Evolutionary conservation across 2,113 vertebrate species (phyloP), one percentile per base, ranked within the genome.

Genomic region (Scomber scombrus): DNA sequence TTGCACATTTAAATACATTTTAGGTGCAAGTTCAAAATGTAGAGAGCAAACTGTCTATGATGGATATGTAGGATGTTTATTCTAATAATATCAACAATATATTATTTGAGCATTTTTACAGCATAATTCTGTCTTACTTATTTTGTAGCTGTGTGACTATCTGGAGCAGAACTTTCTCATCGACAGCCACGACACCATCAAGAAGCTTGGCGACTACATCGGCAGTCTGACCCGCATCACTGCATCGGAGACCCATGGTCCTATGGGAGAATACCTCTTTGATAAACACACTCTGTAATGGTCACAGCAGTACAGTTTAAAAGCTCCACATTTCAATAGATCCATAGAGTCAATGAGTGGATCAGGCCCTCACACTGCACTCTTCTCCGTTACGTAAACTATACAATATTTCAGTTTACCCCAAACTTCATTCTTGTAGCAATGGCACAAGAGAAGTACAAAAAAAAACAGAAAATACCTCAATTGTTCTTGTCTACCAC

Each of bases 191-290:
- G 93, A 95, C 3, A 88, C 88, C 84, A 94, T 94, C 78, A 95
- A 95, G 88, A 92, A 88, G 65, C 86, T 95, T 55, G 94, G 94
- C 0, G 94, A 95, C 45, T 85, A 93, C 50, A 4, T 81, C 0
- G 70, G 92, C 75, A 95, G 90, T 45, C 87, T 95, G 75, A 80
- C 81, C 19, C 90, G 90, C 23, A 71, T 95, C 40, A 71, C 72
- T 10, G 55, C 84, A 0, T 88, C 90, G 2, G 93, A 93, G 43
- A 66, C 80, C 0, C 71, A 92, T 0, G 91, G 91, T 1, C 0
- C 74, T 21, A 92, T 95, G 94, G 95, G 93, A 83, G 95, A 95
- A 82, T 95, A 95, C 82, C 93, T 95, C 57, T 95, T 95, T 67
- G 94, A 95, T 81, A 95, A 93, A 73, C 95, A 95, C 88, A 93